phyloP scores from a whole-genome alignment of 2,113 vertebrate genomes.

The Oncorhynchus gorbuscha region DNA sequence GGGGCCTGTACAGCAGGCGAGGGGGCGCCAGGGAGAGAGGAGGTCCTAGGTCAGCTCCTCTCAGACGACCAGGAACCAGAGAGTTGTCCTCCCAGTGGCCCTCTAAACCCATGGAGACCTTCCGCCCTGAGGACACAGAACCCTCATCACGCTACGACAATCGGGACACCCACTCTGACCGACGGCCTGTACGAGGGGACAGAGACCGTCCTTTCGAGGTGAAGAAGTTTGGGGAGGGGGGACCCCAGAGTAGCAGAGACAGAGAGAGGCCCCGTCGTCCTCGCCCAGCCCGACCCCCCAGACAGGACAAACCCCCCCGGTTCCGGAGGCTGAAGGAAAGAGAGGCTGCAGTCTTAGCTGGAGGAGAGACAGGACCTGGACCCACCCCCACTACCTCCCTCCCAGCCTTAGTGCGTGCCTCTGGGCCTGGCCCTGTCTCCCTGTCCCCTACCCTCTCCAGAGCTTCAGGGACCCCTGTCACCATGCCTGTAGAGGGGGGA shows the following conservation, averaged over 20 bases:
- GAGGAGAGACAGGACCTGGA: slow-evolving; percentile 48
- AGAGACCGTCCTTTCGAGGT: slow-evolving; percentile 70
- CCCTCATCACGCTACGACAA: slow-evolving; percentile 60
- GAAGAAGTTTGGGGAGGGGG: slow-evolving; percentile 83
- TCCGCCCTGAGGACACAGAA: slow-evolving; percentile 75
- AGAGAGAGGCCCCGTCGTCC: slow-evolving; percentile 90
- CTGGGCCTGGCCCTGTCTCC: slow-evolving; percentile 36
- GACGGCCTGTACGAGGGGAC: slow-evolving; percentile 74
- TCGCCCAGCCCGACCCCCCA: slow-evolving; percentile 89
- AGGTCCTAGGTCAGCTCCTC: slow-evolving; percentile 80
- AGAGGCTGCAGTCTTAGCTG: slow-evolving; percentile 78
- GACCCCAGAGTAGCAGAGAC: slow-evolving; percentile 82
- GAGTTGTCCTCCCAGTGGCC: slow-evolving; percentile 90
- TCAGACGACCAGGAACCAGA: slow-evolving; percentile 79
- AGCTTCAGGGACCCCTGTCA: slow-evolving; percentile 72
- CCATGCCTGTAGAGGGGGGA: slow-evolving; percentile 52
- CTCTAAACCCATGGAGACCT: slow-evolving; percentile 84
- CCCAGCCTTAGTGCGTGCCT: slow-evolving; percentile 49
- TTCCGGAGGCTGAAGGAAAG: slow-evolving; percentile 93
- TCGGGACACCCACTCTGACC: slow-evolving; percentile 64
- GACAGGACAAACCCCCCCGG: slow-evolving; percentile 95
- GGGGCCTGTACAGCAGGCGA: slow-evolving; percentile 84
- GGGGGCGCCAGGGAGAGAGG: slow-evolving; percentile 85
- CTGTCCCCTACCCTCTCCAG: slow-evolving; percentile 66
- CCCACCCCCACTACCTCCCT: slow-evolving; percentile 28